Conservation (phyloP, 2,113 vertebrate species). For the Rhinolophus sinicus region DNA sequence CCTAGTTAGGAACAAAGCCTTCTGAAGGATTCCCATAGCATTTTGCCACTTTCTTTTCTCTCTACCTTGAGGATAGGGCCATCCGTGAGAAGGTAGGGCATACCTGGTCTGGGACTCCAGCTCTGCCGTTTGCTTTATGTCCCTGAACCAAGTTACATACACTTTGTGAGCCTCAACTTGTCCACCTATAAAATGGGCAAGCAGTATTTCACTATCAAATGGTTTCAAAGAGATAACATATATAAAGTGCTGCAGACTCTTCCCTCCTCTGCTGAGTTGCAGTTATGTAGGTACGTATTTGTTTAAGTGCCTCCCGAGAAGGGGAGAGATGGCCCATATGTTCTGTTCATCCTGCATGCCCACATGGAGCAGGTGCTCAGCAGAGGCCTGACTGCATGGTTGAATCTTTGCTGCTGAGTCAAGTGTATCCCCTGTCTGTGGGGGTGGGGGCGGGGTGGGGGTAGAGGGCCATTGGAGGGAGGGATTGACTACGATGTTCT, state of each 20-base stretch:
- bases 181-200: not conserved
- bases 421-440: not conserved
- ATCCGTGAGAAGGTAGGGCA: fast-evolving
- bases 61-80: not conserved
- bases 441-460: too few relatives aligned
- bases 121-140: not conserved
- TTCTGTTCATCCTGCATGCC: not conserved
- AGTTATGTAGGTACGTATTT: not conserved
- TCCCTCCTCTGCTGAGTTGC: not conserved
- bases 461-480: not conserved
- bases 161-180: not conserved
- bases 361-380: not conserved
- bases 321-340: too few relatives aligned
- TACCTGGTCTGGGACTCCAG: not conserved
- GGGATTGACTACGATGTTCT: not conserved
- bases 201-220: not conserved
- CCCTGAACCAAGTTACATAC: not conserved
- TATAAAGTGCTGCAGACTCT: fast-evolving
- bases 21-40: not conserved
- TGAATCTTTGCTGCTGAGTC: not conserved
- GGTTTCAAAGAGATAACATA: not conserved
- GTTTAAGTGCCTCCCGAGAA: not conserved
- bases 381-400: not conserved
- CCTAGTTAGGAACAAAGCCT: not conserved
- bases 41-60: not conserved